Evolutionary conservation across 2,113 vertebrate species (phyloP), one percentile per base, ranked within the genome.

Genomic region (Cyprinodon brontotheroides): DNA sequence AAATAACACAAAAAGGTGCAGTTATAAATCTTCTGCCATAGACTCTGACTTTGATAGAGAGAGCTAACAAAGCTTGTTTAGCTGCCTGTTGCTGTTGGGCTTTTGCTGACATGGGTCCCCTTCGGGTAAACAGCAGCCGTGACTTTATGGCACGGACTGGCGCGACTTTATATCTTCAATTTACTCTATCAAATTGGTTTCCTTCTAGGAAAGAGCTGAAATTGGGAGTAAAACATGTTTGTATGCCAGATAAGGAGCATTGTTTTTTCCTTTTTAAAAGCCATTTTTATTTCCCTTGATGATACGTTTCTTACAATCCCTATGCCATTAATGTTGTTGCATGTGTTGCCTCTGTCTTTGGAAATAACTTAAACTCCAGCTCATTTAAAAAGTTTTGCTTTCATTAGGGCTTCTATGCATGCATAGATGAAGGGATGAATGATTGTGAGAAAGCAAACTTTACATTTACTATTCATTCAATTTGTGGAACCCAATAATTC

Each of bases 11-110:
- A 83, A 87, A 87, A 72, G 29, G 68, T 47, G 10, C 39, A 29
- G 68, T 17, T 43, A 79, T 89, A 91, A 89, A 86, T 92, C 86
- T 86, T 65, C 50, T 48, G 38, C 50, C 61, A 50, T 38, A 72
- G 86, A 74, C n/a, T 63, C 47, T 0, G 22, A 61, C 80, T 87
- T 81, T 67, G 71, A 85, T 82, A 72, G 75, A 20, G 2, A 61
- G 78, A 72, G 60, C 63, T 62, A 70, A 66, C 68, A 72, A 43
- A 66, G 86, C 80, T 88, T 87, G 79, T 90, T 86, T 87, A 86
- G 80, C 79, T 79, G 87, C 82, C 84, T 68, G 83, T 69, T 81
- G 78, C 78, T 79, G 64, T 60, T 14, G 82, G 79, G 68, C 41
- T 72, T 78, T 41, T 70, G 75, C 62, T 86, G 80, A 89, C 85